Base-by-base conservation (phyloP, 2,797 vertebrate species). In the Kryptolebias ocellatus region DNA sequence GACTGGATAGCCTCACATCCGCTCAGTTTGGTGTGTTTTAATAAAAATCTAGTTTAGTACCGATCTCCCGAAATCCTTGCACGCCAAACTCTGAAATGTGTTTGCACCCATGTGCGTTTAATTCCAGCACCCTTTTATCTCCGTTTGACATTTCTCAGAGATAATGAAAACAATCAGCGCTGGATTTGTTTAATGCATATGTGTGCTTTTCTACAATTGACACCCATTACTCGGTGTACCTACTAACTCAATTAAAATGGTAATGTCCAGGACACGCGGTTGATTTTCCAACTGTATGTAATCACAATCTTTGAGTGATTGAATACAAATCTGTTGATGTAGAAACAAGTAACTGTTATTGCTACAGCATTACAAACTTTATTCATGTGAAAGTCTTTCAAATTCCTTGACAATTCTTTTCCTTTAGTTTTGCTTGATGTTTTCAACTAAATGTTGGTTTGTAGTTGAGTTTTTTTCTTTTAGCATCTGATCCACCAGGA, bases 141-240 rank as follows among this genome's bases (percentile, higher is more conserved):
- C 10, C 4, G 29, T 39, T 27, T 56, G 53, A 65, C 47, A 49
- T 39, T 56, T 17, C 31, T 47, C 70, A 71, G 54, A 80, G 9
- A n/a, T 15, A 15, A 9, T 5, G 7, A 20, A 7, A 58, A 45
- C 28, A 74, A n/a, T 76, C 55, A 39, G 53, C 15, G 18, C 20
- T 72, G 46, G 18, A 62, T 57, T 50, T 62, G 49, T 67, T 39
- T 53, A 1, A n/a, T 53, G 17, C 16, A 10, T 29, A 17, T 55
- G 31, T 17, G 16, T 55, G 27, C 15, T 60, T 61, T 50, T 54
- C 11, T 39, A 46, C n/a, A 72, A 64, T 60, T 37, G 4, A 60
- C n/a, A 37, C 15, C 1, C n/a, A 69, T 81, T 44, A 73, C 73
- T 85, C 78, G 44, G 42, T 65, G 5, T 44, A 8, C 2, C 4